Evolutionary conservation across 2,797 vertebrate species (phyloP), one percentile per base, ranked within the genome.

Genomic region (Esox masquinongy): DNA sequence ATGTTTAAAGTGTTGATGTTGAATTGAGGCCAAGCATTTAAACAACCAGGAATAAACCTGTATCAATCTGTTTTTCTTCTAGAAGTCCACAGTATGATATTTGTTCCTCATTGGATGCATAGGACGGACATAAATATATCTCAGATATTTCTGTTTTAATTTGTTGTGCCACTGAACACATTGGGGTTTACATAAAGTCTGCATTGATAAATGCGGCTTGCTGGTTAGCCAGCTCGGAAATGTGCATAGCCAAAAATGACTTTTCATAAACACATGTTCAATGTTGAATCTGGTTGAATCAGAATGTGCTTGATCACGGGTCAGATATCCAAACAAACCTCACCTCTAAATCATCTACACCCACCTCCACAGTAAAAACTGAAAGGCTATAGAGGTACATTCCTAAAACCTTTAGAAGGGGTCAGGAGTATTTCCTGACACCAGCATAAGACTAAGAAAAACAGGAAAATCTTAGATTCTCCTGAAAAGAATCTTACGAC

Each of bases 181-280:
- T 56, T 22, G 19, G 70, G 74, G 79, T 83, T 14, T 36, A 34
- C n/a, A 68, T 59, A 39, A 74, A 70, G 72, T 49, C 61, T 43
- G 67, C 76, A 78, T 76, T 76, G 68, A 84, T 82, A 69, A 79
- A 84, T 59, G 68, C 43, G 43, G 70, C n/a, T 36, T 1, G 74
- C 4, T 74, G 75, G 66, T 76, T 73, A 63, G 70, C 31, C 68
- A 7, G 34, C 9, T 14, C 47, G 76, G 69, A 87, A 82, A 67
- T 2, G 16, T 47, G 19, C 15, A 66, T 68, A 17, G 82, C 80
- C 86, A 88, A 84, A 75, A 76, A 81, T 70, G 73, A 79, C 81
- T 79, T 85, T 85, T 88, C 72, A 79, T 66, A 75, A 88, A 76
- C 66, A 34, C 36, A 8, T 85, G 74, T 82, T 39, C 79, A 56